A percentile compares a stretch with the other conserved stretches of the same genome.
Conservation (phyloP, 2,888 invertebrate species). For the Sinodicranocentrus sp. region DNA sequence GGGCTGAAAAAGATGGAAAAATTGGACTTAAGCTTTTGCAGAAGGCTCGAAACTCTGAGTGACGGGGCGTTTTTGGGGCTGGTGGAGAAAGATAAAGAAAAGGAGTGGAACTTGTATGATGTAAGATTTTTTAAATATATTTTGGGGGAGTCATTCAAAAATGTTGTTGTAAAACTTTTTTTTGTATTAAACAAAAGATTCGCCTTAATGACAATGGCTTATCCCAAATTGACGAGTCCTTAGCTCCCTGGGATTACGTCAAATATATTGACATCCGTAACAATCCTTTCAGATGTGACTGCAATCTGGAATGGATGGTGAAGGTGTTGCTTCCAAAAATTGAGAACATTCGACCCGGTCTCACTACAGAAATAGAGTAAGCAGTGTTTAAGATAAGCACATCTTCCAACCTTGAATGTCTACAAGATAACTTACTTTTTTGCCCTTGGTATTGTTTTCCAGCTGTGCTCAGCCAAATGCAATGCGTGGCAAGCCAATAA, state of each 20-base stretch:
- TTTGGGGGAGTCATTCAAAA: neutral
- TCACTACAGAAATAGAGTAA: slow-evolving; percentile 43
- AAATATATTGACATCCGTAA: slow-evolving; percentile 84
- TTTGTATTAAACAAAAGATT: slow-evolving; percentile 82
- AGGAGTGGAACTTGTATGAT: slow-evolving; percentile 71
- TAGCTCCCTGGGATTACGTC: slow-evolving; percentile 86
- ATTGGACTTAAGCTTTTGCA: slow-evolving; percentile 84
- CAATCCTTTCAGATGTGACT: slow-evolving; percentile 82
- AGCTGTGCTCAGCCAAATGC: slow-evolving; percentile 73
- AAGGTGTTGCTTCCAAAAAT: slow-evolving; percentile 68
- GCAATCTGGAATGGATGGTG: slow-evolving; percentile 74
- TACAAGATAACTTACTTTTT: too few species aligned
- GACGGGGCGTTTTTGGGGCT: slow-evolving; percentile 81
- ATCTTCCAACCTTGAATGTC: too few species aligned
- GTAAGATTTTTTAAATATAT: slow-evolving; percentile 65
- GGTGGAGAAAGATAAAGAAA: slow-evolving; percentile 55
- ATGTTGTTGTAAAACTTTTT: slow-evolving; percentile 4
- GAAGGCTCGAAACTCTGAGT: slow-evolving; percentile 82
- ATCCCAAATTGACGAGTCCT: slow-evolving; percentile 82
- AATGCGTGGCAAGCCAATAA: slow-evolving; percentile 60
- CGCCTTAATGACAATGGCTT: slow-evolving; percentile 87
- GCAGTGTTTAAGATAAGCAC: too few species aligned
- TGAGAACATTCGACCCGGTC: neutral
- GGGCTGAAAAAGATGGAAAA: slow-evolving; percentile 79
- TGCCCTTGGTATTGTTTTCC: slow-evolving; percentile 9